phyloP scores from a whole-genome alignment of 2,888 invertebrate genomes.

The Synanthedon andrenaeformis region DNA sequence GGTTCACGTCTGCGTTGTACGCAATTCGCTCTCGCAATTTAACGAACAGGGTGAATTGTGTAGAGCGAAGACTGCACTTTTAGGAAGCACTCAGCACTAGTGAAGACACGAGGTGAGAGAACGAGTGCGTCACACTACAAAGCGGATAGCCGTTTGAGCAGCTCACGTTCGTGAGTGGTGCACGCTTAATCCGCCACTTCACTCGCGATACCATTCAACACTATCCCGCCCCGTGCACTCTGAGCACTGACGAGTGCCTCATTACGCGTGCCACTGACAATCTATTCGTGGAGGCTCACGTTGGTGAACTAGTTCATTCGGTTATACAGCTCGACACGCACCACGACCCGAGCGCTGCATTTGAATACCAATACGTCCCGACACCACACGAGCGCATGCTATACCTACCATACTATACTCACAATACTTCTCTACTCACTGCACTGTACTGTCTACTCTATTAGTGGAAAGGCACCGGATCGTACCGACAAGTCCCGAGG shows the following conservation, averaged over 20 bases:
- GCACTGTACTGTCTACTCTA: conserved; percentile 59
- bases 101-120: conserved; percentile 69
- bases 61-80: conserved; percentile 48
- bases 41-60: conserved; percentile 21
- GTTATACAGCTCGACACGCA: conserved; percentile 41
- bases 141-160: conserved; percentile 14
- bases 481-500: conserved; percentile 50
- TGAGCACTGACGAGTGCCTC: background rate
- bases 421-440: conserved; percentile 54
- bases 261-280: background rate
- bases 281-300: background rate
- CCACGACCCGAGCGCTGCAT: conserved; percentile 72
- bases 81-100: conserved; percentile 68
- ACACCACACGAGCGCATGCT: conserved; percentile 70
- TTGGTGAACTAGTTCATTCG: conserved; percentile 10
- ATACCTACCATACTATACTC: conserved; percentile 29
- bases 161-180: conserved; percentile 4
- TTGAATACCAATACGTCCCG: conserved; percentile 79
- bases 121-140: conserved; percentile 54
- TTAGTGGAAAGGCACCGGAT: conserved; percentile 60
- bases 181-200: background rate
- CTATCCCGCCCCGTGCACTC: background rate
- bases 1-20: conserved; percentile 43
- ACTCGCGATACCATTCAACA: background rate
- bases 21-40: conserved; percentile 17